phyloP scores from a whole-genome alignment of 2,797 vertebrate genomes.

The Clamator glandarius region DNA sequence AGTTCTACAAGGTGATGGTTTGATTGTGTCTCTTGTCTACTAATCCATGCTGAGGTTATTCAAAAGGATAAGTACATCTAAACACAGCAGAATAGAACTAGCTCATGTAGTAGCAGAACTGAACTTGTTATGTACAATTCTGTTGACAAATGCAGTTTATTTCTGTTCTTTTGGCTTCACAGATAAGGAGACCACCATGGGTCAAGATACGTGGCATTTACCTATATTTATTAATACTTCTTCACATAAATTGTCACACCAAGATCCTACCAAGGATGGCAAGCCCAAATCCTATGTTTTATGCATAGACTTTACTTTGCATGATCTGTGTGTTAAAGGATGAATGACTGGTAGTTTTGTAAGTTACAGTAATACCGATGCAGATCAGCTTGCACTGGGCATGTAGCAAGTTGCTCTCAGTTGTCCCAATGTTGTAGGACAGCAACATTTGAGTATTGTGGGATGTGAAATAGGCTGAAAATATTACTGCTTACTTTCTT shows the following conservation, averaged over 20 bases:
- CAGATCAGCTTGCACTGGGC: background rate
- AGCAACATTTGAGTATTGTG: background rate
- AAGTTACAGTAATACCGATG: background rate
- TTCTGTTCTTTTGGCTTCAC: background rate
- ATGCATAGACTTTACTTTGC: background rate
- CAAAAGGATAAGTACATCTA: background rate
- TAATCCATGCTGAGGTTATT: background rate
- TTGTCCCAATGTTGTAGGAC: background rate
- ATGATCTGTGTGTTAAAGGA: background rate
- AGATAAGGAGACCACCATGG: background rate
- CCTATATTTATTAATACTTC: background rate
- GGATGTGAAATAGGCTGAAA: background rate
- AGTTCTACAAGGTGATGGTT: background rate
- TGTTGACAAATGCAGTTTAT: background rate
- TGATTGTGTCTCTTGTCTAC: background rate
- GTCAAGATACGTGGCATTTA: background rate
- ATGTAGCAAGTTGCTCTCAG: background rate
- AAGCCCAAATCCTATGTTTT: background rate
- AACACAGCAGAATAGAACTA: background rate
- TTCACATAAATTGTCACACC: background rate
- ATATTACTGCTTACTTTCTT: accelerated
- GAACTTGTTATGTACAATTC: background rate
- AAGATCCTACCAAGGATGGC: background rate
- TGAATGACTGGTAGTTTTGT: background rate
- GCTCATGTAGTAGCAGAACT: background rate